Base-by-base conservation (phyloP, 1,140 invertebrate species). In the Contarinia nasturtii region DNA sequence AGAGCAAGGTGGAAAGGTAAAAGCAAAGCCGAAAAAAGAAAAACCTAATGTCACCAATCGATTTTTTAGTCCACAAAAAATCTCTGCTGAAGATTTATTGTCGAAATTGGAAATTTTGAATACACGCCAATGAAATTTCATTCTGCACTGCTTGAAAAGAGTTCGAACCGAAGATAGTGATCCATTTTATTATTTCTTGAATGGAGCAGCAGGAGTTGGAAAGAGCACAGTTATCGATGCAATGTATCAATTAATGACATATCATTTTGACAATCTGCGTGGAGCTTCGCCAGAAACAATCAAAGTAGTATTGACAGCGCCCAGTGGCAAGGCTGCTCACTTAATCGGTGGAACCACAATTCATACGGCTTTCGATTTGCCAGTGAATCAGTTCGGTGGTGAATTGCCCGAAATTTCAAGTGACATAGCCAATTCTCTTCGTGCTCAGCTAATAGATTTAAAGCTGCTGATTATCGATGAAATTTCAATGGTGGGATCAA, bases 281-380 rank as follows among this genome's bases (percentile, higher is more conserved):
- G 53, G 50, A 41, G 15, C 11, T 33, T 44, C 52, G 33, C 42
- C 18, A 20, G 51, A 54, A 27, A 36, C 21, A 45, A 34, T 50
- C 14, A 49, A 52, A 48, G 54, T 59, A 19, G 36, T 62, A 18
- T 43, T 62, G 38, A 51, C 53, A 40, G 58, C 59, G 17, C 51
- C 54, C 41, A 55, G 59, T 15, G 61, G 62, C 7, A 63, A 61
- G 52, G 63, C 63, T n/a, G 61, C 62, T 7, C 54, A 54, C 46
- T 45, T 54, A 33, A 57, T 64, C 21, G 48, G 41, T 41, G 63
- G 62, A 12, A 50, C 54, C 15, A 64, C 60, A 11, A 34, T 64
- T 14, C 60, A 63, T 43, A 52, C 50, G 18, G 54, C 58, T n/a
- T 60, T 64, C 49, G 47, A 46, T 37, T 50, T 65, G 17, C 59